Conservation (phyloP, 92 coral and sea anemone species). For the Scolanthus callimorphus region DNA sequence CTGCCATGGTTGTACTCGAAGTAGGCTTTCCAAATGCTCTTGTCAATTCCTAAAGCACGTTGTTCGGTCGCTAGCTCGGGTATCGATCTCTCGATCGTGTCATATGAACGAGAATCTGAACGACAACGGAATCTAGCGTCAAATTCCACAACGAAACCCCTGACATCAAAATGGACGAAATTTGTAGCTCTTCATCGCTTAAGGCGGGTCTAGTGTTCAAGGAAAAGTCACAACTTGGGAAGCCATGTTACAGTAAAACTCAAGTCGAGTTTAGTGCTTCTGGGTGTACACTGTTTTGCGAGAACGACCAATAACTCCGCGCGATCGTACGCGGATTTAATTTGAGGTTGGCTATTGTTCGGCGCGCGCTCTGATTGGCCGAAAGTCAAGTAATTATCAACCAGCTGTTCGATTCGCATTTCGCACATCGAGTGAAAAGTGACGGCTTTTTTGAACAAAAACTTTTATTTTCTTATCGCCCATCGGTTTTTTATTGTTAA, state of each 20-base stretch:
- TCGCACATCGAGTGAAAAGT: neutral
- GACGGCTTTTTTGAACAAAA: neutral
- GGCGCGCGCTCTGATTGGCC: constrained; percentile 28
- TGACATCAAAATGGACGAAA: too few relatives aligned
- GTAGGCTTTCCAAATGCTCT: too few relatives aligned
- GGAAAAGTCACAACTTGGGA: too few relatives aligned
- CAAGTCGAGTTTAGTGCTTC: too few relatives aligned
- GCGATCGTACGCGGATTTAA: constrained; percentile 1
- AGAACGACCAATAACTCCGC: constrained; percentile 9
- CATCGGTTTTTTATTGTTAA: neutral
- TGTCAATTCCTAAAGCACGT: too few relatives aligned
- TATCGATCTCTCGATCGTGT: neutral
- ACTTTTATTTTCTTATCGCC: neutral
- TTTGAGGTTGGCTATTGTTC: constrained; percentile 1
- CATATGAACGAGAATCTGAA: neutral
- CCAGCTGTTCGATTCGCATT: neutral
- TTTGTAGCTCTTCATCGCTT: too few relatives aligned
- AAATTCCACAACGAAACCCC: too few relatives aligned
- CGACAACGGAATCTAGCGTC: neutral
- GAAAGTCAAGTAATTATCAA: neutral
- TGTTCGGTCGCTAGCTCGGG: too few relatives aligned
- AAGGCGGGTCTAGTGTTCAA: too few relatives aligned
- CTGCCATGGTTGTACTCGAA: too few relatives aligned
- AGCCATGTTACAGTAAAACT: neutral
- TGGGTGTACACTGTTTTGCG: constrained; percentile 4